These are phyloP conservation scores for Drosophila neocordata DNA, from an alignment of 1,140 invertebrate genomes.

Conservation along the genomic window DNA sequence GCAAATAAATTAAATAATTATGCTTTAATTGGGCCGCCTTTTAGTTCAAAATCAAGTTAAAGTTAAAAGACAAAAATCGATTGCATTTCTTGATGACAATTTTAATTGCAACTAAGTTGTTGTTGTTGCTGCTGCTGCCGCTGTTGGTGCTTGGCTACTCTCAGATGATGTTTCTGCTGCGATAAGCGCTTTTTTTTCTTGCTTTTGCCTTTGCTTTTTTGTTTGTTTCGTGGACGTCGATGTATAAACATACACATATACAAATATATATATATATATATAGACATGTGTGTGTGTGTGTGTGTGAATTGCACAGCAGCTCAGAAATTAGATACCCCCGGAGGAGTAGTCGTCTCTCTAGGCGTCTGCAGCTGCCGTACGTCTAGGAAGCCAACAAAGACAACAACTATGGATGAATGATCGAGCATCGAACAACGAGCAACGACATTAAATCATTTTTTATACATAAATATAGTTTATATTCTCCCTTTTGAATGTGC, in stretches of 20 bases:
- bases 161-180: conserved; percentile 2
- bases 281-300: neutral
- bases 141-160: neutral
- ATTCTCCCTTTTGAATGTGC: neutral
- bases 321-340: conserved; percentile 3
- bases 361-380: neutral
- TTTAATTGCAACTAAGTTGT: conserved; percentile 1
- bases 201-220: neutral
- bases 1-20: conserved; percentile 11
- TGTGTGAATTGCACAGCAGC: conserved; percentile 9
- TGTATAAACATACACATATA: neutral
- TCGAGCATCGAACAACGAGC: neutral
- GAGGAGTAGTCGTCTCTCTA: neutral
- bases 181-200: conserved; percentile 1
- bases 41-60: neutral
- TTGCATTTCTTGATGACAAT: neutral
- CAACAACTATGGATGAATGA: conserved; percentile 4
- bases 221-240: neutral
- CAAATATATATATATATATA: neutral
- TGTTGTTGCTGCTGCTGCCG: neutral
- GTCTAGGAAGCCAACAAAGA: conserved; percentile 1
- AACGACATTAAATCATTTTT: conserved; percentile 6
- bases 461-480: neutral
- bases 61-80: conserved; percentile 2
- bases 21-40: conserved; percentile 7